These are phyloP conservation scores for Phalera bucephala DNA, from an alignment of 2,888 invertebrate genomes.

Conservation along the genomic window DNA sequence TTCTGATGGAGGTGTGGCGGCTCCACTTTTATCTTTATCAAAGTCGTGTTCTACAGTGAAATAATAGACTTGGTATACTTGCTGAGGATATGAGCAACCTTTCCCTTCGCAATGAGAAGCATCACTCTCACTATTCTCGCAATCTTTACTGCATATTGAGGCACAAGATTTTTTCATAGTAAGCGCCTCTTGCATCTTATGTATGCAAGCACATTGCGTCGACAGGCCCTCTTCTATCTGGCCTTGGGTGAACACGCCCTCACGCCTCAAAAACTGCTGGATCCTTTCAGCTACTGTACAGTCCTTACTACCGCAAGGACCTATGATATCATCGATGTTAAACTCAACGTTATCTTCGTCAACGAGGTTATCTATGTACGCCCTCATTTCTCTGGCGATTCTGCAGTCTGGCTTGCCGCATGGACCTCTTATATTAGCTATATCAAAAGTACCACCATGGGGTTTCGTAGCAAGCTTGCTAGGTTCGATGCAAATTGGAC, in stretches of 20 bases:
- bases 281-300: constrained; percentile 68
- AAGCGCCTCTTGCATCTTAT: constrained; percentile 60
- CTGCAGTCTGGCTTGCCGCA: constrained; percentile 71
- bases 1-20: constrained; percentile 22
- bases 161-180: constrained; percentile 46
- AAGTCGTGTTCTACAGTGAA: constrained; percentile 67
- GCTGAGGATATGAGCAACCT: constrained; percentile 48
- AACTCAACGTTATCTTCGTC: constrained; percentile 65
- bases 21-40: constrained; percentile 28
- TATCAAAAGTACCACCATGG: constrained; percentile 52
- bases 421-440: constrained; percentile 71
- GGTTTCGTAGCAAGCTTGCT: constrained; percentile 37
- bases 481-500: constrained; percentile 59
- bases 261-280: constrained; percentile 61
- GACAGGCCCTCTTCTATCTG: constrained; percentile 53
- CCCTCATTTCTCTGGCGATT: constrained; percentile 67
- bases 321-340: constrained; percentile 57
- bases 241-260: constrained; percentile 49
- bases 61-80: constrained; percentile 64
- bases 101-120: constrained; percentile 47
- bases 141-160: constrained; percentile 53
- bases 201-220: constrained; percentile 70
- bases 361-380: constrained; percentile 66
- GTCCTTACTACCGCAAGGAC: constrained; percentile 71
- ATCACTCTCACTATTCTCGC: constrained; percentile 47